Evolutionary conservation across 1,140 invertebrate species (phyloP).

Genomic region (Cydia fagiglandana): DNA sequence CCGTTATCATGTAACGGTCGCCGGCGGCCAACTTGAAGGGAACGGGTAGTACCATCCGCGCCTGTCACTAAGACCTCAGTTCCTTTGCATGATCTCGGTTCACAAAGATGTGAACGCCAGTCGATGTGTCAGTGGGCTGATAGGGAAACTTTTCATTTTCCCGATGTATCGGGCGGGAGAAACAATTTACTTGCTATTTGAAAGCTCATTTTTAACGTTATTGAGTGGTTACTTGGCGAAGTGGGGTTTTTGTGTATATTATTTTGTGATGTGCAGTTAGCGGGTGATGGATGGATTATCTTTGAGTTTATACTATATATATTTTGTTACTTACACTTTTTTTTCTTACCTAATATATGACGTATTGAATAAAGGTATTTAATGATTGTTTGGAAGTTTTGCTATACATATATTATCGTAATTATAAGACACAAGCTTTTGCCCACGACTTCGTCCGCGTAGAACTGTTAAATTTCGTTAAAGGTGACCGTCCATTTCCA

Average conservation of each 20-base stretch:
- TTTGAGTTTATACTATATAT: constrained; percentile 9
- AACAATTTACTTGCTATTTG: constrained; percentile 74
- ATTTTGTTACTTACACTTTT: neutral
- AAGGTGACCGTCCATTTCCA: too few species aligned
- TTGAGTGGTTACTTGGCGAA: constrained; percentile 64
- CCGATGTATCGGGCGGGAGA: constrained; percentile 67
- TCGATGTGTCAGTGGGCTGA: constrained; percentile 74
- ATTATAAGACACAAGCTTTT: too few species aligned
- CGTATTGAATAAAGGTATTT: too few species aligned
- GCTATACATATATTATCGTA: too few species aligned
- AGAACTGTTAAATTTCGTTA: too few species aligned
- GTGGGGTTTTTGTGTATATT: constrained; percentile 54
- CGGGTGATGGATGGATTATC: constrained; percentile 44
- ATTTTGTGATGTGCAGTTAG: constrained; percentile 45
- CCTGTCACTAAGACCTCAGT: constrained; percentile 60
- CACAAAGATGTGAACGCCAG: constrained; percentile 75
- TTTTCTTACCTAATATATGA: too few species aligned
- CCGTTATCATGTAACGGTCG: too few species aligned
- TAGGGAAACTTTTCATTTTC: constrained; percentile 78
- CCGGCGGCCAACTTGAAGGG: too few species aligned
- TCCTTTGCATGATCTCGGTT: constrained; percentile 57
- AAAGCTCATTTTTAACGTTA: constrained; percentile 75
- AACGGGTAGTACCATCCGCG: neutral
- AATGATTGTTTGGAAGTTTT: too few species aligned
- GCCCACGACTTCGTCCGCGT: too few species aligned